Evolutionary conservation across 1,140 invertebrate species (phyloP).

Genomic region (Drosophila orosa): DNA sequence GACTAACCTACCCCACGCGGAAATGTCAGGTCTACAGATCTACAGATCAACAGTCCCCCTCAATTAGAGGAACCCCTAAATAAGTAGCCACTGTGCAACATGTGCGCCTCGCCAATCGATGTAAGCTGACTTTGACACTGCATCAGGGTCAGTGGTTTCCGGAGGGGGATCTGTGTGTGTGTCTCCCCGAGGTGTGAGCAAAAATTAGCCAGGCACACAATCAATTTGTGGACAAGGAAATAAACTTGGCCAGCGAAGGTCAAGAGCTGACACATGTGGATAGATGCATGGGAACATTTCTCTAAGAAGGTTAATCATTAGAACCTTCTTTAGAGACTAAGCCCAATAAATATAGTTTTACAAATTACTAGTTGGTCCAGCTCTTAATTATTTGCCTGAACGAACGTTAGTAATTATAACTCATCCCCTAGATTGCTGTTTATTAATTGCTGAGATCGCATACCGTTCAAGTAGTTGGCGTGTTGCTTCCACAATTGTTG

Average conservation of each 20-base stretch:
- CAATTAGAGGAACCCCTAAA: conserved; percentile 35
- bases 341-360: background rate
- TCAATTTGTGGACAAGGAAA: conserved; percentile 59
- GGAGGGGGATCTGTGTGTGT: background rate
- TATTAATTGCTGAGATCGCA: conserved; percentile 30
- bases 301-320: background rate
- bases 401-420: background rate
- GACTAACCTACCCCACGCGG: conserved; percentile 55
- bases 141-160: conserved; percentile 56
- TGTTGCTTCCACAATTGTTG: conserved; percentile 84
- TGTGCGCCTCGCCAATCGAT: conserved; percentile 48
- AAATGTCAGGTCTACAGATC: too few relatives aligned
- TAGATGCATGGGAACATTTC: background rate
- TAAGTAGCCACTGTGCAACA: conserved; percentile 9
- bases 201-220: conserved; percentile 60
- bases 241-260: conserved; percentile 24
- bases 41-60: too few relatives aligned
- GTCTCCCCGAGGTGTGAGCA: background rate
- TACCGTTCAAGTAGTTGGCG: conserved; percentile 84
- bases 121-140: conserved; percentile 73
- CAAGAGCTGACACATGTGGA: conserved; percentile 4
- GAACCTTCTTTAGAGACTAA: background rate
- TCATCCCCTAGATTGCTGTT: background rate
- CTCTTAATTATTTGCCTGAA: background rate
- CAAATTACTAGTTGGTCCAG: conserved; percentile 1